Evolutionary conservation across 1,140 invertebrate genomes (phyloP), one percentile per base, ranked within the genome.

Genomic region (Megalopta genalis): DNA sequence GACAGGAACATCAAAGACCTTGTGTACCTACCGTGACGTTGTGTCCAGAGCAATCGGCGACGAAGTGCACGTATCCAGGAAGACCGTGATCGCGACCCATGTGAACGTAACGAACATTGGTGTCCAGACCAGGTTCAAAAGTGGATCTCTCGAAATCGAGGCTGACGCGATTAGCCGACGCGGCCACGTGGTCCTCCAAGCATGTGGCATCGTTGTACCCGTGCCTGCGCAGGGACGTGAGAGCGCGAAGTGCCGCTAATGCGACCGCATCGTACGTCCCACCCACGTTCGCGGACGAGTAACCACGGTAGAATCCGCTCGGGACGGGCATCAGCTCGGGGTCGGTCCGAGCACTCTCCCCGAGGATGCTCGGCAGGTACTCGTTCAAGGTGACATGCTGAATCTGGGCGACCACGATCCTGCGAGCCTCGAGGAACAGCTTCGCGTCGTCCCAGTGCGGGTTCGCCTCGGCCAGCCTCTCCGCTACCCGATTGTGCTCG

Each of bases 81-180:
- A 99, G 92, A 0, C 98, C 99, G 89, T 99, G 98, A 92, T 99
- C 99, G 63, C 98, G 93, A 0, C 96, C 97, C 88, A 96, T 90
- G 72, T 96, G 95, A 21, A 96, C 90, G 70, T 95, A 90, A 82
- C 95, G 82, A 74, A 94, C 89, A 85, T 93, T 57, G 54, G 52
- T 66, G 16, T 83, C 74, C 16, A 73, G 23, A 57, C 81, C 81
- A 72, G 75, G 83, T 84, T 76, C 90, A 90, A 84, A 81, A 91
- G 63, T 83, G 87, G 25, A 91, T 90, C 21, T 84, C 86, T 46
- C 85, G 1, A 88, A 66, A 16, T 91, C 83, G 2, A 93, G 80
- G 72, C 82, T 90, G 8, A 93, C 88, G 65, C 85, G 88, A 49
- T 90, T 90, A 59, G 92, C 94, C 6, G 93, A 91, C 0, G 81